Conservation (phyloP, 2,888 invertebrate genomes). For the Dichetophora obliterata region DNA sequence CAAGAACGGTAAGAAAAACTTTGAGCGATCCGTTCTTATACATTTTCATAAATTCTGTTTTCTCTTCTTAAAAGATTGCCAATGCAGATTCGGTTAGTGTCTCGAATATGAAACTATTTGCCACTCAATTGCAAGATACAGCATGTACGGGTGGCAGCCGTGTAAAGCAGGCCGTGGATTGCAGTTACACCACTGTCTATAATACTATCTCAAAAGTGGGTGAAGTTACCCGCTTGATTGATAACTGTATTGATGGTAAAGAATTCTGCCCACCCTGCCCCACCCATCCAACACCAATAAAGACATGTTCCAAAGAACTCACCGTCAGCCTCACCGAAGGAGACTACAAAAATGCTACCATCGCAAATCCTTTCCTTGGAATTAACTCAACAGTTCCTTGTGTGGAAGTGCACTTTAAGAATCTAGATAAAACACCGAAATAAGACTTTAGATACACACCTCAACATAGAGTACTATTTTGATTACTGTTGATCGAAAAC, state of each 20-base stretch:
- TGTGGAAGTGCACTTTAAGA: neutral
- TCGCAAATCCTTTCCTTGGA: constrained; percentile 44
- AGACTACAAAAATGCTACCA: constrained; percentile 15
- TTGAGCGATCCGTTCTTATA: neutral
- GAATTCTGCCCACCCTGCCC: constrained; percentile 22
- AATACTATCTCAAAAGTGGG: constrained; percentile 30
- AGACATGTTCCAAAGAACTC: constrained; percentile 15
- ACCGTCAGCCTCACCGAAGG: constrained; percentile 5
- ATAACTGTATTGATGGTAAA: constrained; percentile 39
- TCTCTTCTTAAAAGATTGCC: constrained; percentile 11
- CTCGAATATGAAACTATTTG: constrained; percentile 38
- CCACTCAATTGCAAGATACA: constrained; percentile 16
- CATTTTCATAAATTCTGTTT: neutral
- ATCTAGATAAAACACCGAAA: too few relatives aligned
- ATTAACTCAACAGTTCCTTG: neutral
- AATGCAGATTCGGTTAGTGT: constrained; percentile 26
- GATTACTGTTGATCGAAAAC: too few relatives aligned
- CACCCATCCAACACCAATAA: neutral
- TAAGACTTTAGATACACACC: too few relatives aligned
- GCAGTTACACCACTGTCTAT: constrained; percentile 32
- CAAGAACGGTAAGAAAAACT: constrained; percentile 43
- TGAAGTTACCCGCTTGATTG: constrained; percentile 34
- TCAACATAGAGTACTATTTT: too few relatives aligned
- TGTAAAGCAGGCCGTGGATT: constrained; percentile 36
- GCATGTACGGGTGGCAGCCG: constrained; percentile 31